Evolutionary conservation across 1,140 invertebrate species (phyloP), one percentile per base, ranked within the genome.

Genomic region (Cryptotermes secundus): DNA sequence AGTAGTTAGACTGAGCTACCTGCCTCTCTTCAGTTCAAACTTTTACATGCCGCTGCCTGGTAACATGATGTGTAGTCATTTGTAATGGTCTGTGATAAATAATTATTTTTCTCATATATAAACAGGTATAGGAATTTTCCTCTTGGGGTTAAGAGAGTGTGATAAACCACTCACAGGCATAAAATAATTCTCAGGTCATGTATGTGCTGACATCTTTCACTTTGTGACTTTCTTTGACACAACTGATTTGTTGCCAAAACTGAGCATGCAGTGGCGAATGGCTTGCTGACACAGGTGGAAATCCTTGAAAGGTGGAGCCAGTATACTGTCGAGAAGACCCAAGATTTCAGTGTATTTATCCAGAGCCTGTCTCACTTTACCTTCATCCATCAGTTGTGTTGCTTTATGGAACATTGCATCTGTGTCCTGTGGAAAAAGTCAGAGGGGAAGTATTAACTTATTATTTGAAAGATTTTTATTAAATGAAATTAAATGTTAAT

Each of bases 241-340:
- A 72, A 72, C 9, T 72, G 59, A 35, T 38, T 81, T 86, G 85
- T 96, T 96, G 81, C 95, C 95, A 84, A 93, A 89, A 83, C 93
- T 89, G 1, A 96, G 89, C 87, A 93, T 93, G 86, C 95, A 96
- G 79, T 94, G 92, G 87, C 95, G 93, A 22, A 96, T 90, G 34
- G 94, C 93, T 90, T 97, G 95, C 86, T 97, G 95, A 87, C 95
- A 96, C 79, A 96, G 90, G 88, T 96, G 95, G 88, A 95, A 96
- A 87, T 97, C 96, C 87, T 91, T 93, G 86, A 96, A 96, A 0
- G 96, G 96, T 19, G 95, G 92, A 24, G 93, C 92, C 26, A 97
- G 87, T 16, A 93, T 93, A 80, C 93, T 90, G 83, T 96, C 94
- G 85, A 97, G 91, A 2, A 96, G 89, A 81, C 92, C 92, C 31